Percentiles rank a stretch among this genome's conserved stretches.
phyloP scores from a whole-genome alignment of 1,140 invertebrate genomes.

The Hycleus phaleratus region DNA sequence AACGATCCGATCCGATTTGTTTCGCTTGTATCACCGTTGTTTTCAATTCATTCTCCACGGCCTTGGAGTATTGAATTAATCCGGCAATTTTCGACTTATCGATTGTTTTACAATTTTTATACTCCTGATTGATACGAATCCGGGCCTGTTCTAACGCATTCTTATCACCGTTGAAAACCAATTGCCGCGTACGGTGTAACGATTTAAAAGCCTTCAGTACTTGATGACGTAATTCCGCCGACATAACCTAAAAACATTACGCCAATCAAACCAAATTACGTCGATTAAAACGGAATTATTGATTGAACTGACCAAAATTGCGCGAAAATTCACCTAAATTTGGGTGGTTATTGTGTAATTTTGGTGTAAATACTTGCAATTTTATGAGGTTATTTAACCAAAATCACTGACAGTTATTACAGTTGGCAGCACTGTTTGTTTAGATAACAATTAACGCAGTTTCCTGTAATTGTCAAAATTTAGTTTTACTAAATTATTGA shows the following conservation, averaged over 20 bases:
- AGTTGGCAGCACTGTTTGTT: no score
- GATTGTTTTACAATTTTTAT: slow-evolving; percentile 52
- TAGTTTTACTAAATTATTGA: no score
- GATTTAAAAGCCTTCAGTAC: slow-evolving; percentile 55
- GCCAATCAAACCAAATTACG: no score
- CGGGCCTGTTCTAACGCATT: slow-evolving; percentile 49
- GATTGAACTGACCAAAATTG: no score
- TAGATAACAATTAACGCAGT: no score
- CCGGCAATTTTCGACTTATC: slow-evolving; percentile 47
- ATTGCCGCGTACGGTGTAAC: slow-evolving; percentile 53
- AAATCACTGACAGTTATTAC: no score
- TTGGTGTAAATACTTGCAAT: no score
- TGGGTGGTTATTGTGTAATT: no score
- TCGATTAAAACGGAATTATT: no score
- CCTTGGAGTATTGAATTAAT: slow-evolving; percentile 53
- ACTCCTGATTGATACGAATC: slow-evolving; percentile 58
- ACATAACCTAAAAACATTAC: slow-evolving; percentile 10
- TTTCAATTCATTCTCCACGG: slow-evolving; percentile 55
- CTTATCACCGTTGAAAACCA: slow-evolving; percentile 53
- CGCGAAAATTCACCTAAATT: no score
- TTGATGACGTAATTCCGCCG: slow-evolving; percentile 36
- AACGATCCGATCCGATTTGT: slow-evolving; percentile 51
- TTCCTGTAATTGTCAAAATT: no score
- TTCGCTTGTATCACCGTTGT: slow-evolving; percentile 56
- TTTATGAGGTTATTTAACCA: no score